Conservation (phyloP, 92 coral and sea anemone species). For the Nematostella vectensis region DNA sequence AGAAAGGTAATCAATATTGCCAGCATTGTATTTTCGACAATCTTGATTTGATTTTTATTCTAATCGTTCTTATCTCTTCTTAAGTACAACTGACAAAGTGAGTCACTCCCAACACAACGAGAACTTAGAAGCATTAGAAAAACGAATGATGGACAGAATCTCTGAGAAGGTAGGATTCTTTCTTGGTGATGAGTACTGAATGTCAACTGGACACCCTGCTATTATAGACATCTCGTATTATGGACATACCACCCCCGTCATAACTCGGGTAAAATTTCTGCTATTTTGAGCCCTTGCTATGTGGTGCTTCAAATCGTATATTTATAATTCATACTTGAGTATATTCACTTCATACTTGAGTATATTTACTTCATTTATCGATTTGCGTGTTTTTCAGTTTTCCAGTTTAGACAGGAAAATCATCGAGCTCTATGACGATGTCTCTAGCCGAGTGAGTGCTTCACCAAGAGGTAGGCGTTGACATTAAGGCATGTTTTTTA, state of each 20-base stretch:
- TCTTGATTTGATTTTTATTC: not conserved
- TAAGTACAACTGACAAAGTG: constrained; percentile 61
- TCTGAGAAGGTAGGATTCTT: constrained; percentile 75
- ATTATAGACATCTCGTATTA: too few relatives aligned
- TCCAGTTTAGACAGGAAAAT: constrained; percentile 66
- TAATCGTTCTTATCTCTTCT: not conserved
- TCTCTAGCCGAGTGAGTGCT: constrained; percentile 57
- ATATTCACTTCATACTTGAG: too few relatives aligned
- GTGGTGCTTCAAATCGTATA: too few relatives aligned
- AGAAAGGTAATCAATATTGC: constrained; percentile 48
- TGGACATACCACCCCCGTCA: too few relatives aligned
- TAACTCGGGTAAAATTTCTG: too few relatives aligned
- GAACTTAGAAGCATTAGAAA: constrained; percentile 51
- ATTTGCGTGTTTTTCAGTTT: constrained; percentile 29
- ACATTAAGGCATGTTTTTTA: not conserved
- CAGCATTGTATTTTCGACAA: not conserved
- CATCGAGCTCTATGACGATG: constrained; percentile 66
- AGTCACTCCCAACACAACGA: constrained; percentile 53
- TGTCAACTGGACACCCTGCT: too few relatives aligned
- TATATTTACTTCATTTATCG: too few relatives aligned
- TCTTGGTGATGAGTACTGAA: too few relatives aligned
- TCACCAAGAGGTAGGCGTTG: constrained; percentile 34
- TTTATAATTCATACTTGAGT: too few relatives aligned
- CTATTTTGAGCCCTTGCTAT: too few relatives aligned
- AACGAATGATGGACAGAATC: constrained; percentile 43